phyloP scores from a whole-genome alignment of 2,797 vertebrate species.

The Toxotes lorentzi region DNA sequence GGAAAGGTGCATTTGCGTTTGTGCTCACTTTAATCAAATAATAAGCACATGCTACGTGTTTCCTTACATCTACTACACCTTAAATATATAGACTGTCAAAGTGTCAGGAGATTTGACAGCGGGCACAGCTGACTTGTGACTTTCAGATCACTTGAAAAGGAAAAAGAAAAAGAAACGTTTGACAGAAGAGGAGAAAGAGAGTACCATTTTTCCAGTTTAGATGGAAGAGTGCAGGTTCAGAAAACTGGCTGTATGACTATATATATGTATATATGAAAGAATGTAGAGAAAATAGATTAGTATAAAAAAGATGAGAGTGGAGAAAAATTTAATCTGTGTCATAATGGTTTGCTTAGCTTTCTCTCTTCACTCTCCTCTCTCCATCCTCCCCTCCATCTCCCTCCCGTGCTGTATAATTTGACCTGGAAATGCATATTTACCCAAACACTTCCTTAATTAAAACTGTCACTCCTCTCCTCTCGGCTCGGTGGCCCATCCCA shows the following conservation, averaged over 20 bases:
- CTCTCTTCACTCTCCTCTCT: not conserved
- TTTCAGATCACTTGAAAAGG: slow-evolving; percentile 18
- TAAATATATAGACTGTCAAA: slow-evolving; percentile 26
- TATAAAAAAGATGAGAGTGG: not conserved
- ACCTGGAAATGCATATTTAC: slow-evolving; percentile 77
- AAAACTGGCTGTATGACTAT: not conserved
- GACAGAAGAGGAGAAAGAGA: not conserved
- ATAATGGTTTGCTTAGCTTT: not conserved
- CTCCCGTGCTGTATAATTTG: slow-evolving; percentile 45
- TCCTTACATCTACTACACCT: slow-evolving; percentile 7
- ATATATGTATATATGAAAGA: not conserved
- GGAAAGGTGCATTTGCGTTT: not conserved
- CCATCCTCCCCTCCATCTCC: slow-evolving; percentile 6
- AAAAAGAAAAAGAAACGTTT: not conserved
- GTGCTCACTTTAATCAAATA: slow-evolving; percentile 23
- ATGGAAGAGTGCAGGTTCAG: slow-evolving; percentile 2
- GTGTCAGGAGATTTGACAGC: slow-evolving; percentile 39
- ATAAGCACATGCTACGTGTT: slow-evolving; percentile 3
- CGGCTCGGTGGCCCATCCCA: slow-evolving; percentile 57
- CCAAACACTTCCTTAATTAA: slow-evolving; percentile 78
- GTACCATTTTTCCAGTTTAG: not conserved
- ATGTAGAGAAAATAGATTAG: not conserved
- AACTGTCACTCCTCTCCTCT: slow-evolving; percentile 66
- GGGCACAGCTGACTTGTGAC: not conserved
- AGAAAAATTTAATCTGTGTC: slow-evolving; percentile 4